Conservation (phyloP, 2,113 vertebrate species). For the Bostrychus sinensis region DNA sequence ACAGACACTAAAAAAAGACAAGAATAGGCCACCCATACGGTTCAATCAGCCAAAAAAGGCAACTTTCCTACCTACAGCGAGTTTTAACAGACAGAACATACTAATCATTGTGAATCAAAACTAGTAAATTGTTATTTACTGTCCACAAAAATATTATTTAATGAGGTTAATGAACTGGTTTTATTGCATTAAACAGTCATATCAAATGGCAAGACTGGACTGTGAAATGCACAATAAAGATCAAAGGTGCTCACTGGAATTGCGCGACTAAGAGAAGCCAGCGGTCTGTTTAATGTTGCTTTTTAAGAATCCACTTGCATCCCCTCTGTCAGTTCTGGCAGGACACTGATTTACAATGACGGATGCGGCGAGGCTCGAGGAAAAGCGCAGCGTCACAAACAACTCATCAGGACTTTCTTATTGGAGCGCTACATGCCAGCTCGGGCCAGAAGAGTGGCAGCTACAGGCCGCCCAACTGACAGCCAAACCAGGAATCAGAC, state of each 20-base stretch:
- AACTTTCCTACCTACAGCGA: too few relatives aligned
- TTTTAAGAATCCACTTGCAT: constrained; percentile 16
- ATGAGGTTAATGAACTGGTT: too few relatives aligned
- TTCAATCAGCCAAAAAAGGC: too few relatives aligned
- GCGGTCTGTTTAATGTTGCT: constrained; percentile 1
- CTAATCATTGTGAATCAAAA: too few relatives aligned
- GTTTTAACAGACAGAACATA: too few relatives aligned
- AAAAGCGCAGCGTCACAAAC: constrained; percentile 42
- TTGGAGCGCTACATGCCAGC: constrained; percentile 35
- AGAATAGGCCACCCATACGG: too few relatives aligned
- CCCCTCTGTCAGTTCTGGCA: constrained; percentile 26
- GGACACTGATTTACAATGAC: constrained; percentile 48
- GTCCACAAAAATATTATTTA: too few relatives aligned
- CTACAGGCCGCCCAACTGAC: constrained; percentile 31
- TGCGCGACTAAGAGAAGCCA: background rate
- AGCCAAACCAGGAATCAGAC: constrained; percentile 12
- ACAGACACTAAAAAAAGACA: too few relatives aligned
- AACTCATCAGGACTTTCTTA: constrained; percentile 49
- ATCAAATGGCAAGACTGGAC: too few relatives aligned
- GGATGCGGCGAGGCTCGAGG: constrained; percentile 39
- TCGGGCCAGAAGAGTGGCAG: constrained; percentile 32
- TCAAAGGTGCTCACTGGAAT: background rate
- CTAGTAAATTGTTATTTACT: too few relatives aligned
- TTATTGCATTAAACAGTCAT: too few relatives aligned
- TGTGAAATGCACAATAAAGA: too few relatives aligned